Conservation (phyloP, 1,140 invertebrate species). For the Atta cephalotes region DNA sequence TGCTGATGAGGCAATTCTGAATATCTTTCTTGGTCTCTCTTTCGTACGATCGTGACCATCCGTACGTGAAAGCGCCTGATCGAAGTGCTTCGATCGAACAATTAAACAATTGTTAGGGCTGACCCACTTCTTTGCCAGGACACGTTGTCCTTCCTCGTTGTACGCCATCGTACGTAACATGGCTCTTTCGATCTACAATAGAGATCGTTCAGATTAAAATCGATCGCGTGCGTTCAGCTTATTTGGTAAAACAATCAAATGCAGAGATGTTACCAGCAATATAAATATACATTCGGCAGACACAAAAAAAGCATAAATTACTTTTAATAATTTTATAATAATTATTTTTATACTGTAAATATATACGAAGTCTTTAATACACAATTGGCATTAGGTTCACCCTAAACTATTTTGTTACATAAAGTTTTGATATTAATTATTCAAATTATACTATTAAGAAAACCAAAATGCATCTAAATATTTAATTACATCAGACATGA, state of each 20-base stretch:
- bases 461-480: not conserved
- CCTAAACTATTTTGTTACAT: not conserved
- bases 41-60: constrained; percentile 13
- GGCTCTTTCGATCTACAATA: constrained; percentile 34
- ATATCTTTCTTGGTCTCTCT: constrained; percentile 43
- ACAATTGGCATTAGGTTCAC: not conserved
- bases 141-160: constrained; percentile 57
- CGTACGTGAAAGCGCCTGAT: constrained; percentile 65
- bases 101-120: constrained; percentile 80
- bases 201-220: constrained; percentile 35
- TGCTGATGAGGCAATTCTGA: constrained; percentile 58
- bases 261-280: not conserved
- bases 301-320: not conserved
- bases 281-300: not conserved
- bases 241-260: constrained; percentile 12
- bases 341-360: not conserved
- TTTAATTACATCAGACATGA: not conserved
- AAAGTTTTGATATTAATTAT: not conserved
- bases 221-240: constrained; percentile 41
- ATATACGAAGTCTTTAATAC: not conserved
- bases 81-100: constrained; percentile 64
- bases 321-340: not conserved
- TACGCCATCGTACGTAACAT: constrained; percentile 53
- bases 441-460: not conserved
- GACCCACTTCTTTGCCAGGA: constrained; percentile 75